phyloP scores from a whole-genome alignment of 1,140 invertebrate species.

The Hypsibius dujardini region DNA sequence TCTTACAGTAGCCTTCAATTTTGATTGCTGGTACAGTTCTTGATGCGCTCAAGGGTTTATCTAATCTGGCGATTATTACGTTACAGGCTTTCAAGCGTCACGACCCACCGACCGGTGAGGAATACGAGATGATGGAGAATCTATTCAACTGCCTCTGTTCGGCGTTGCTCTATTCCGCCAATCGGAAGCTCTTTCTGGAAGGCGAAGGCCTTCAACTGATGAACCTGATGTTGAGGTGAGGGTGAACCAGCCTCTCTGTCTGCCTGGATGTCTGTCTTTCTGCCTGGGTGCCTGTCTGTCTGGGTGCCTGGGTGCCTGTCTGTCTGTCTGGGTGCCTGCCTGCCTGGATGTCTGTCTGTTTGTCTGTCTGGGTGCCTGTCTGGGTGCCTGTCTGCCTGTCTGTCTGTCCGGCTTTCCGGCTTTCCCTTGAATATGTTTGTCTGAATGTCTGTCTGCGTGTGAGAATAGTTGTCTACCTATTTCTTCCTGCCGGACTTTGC shows the following conservation, averaged over 20 bases:
- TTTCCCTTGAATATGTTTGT: no score
- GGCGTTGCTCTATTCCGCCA: constrained; percentile 63
- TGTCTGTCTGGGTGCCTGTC: no score
- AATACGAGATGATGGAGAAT: constrained; percentile 97
- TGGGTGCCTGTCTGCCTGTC: no score
- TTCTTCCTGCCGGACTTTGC: neutral
- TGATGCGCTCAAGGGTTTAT: no score
- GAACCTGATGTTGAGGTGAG: constrained; percentile 76
- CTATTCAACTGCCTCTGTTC: constrained; percentile 89
- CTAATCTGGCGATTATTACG: neutral
- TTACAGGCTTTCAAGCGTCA: constrained; percentile 69
- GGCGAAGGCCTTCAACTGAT: constrained; percentile 90
- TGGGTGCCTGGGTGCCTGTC: no score
- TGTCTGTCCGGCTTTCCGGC: no score
- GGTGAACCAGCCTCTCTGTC: neutral
- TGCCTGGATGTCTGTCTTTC: no score
- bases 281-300: neutral
- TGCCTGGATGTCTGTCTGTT: no score
- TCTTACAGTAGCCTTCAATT: constrained; percentile 24
- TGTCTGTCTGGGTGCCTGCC: neutral
- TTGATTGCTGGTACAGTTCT: constrained; percentile 3
- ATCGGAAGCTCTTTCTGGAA: constrained; percentile 74
- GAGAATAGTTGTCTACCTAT: neutral
- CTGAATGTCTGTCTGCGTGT: no score
- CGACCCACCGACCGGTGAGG: constrained; percentile 71